Conservation (phyloP, 23 tunicate genomes). For the Diplosoma virens region DNA sequence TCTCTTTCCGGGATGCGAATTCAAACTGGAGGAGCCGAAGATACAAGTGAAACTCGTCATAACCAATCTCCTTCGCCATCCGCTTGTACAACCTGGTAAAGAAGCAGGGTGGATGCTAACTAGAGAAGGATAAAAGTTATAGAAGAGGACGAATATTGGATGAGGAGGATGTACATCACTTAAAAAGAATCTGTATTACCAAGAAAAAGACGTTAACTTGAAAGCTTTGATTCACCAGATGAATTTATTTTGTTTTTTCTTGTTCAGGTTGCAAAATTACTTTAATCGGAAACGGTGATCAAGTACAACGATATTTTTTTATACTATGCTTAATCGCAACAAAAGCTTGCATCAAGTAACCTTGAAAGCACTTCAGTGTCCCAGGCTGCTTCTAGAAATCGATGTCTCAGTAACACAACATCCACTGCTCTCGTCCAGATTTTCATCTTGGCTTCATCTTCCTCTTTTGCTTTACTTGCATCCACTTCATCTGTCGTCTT, state of each 20-base stretch:
- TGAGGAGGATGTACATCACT: too few relatives aligned
- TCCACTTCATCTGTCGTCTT: background rate
- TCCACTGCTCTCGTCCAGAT: conserved; percentile 53
- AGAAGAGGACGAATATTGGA: too few relatives aligned
- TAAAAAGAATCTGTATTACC: too few relatives aligned
- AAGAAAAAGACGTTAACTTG: too few relatives aligned
- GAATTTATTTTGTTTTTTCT: too few relatives aligned
- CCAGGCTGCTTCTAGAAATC: conserved; percentile 69
- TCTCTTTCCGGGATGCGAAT: conserved; percentile 63
- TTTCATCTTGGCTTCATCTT: background rate
- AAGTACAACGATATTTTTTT: too few relatives aligned
- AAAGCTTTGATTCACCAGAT: too few relatives aligned
- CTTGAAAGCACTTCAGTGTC: conserved; percentile 77
- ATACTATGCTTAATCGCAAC: background rate
- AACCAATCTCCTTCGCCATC: conserved; percentile 60
- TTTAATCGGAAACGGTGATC: too few relatives aligned
- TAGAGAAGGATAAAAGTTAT: too few relatives aligned
- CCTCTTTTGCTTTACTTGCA: conserved; percentile 1
- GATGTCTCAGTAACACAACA: conserved; percentile 53
- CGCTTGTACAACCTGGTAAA: conserved; percentile 78
- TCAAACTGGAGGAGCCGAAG: conserved; percentile 73
- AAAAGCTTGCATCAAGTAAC: too few relatives aligned
- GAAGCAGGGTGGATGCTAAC: too few relatives aligned
- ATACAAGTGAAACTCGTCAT: conserved; percentile 75
- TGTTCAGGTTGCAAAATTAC: too few relatives aligned